Percentiles rank a stretch among this genome's conserved stretches.
Conservation (phyloP, 2,888 invertebrate species). For the Criorhina ranunculi region DNA sequence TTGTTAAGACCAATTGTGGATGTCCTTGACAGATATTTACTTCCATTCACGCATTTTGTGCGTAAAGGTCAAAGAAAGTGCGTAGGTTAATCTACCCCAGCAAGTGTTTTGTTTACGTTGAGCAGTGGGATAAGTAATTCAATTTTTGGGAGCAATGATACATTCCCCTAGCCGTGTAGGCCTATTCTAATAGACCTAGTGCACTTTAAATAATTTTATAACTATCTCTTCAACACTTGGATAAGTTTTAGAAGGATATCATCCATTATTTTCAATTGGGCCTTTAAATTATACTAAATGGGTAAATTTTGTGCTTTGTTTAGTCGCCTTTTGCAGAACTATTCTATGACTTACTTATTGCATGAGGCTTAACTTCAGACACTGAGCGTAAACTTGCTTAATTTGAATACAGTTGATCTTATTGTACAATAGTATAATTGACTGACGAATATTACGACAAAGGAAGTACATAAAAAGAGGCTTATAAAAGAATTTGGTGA, state of each 20-base stretch:
- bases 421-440: too few species aligned
- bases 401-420: too few species aligned
- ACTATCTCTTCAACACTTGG: slow-evolving; percentile 16
- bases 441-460: too few species aligned
- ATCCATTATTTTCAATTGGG: slow-evolving; percentile 54
- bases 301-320: background rate
- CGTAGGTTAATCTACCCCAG: slow-evolving; percentile 22
- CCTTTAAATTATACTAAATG: slow-evolving; percentile 30
- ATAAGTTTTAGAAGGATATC: slow-evolving; percentile 47
- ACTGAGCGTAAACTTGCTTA: too few species aligned
- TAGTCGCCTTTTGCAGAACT: slow-evolving; percentile 9
- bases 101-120: slow-evolving; percentile 46
- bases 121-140: slow-evolving; percentile 36
- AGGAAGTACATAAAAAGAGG: too few species aligned
- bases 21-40: slow-evolving; percentile 16
- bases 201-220: slow-evolving; percentile 14
- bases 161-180: background rate
- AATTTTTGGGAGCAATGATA: background rate
- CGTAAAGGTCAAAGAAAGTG: slow-evolving; percentile 49
- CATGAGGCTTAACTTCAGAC: background rate
- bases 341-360: background rate
- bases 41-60: background rate
- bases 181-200: slow-evolving; percentile 21
- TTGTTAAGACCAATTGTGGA: slow-evolving; percentile 8
- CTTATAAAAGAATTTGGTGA: too few species aligned